Percentiles rank a stretch among this genome's conserved stretches.
These are phyloP conservation scores for Procambarus clarkii DNA, from an alignment of 1,140 invertebrate genomes.

Conservation along the genomic window DNA sequence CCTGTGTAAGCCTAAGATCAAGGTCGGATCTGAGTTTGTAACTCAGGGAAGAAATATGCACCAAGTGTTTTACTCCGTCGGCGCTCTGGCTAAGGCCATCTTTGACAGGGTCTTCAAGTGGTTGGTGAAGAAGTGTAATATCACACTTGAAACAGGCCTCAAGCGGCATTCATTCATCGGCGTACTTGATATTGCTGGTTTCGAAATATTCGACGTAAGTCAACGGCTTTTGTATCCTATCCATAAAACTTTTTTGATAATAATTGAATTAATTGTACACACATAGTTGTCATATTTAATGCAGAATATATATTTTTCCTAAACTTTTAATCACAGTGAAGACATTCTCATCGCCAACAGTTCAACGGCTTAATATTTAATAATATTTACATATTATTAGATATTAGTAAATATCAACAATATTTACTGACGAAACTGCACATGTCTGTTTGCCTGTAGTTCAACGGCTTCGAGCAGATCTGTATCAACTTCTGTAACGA, in stretches of 20 bases:
- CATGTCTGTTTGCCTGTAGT: neutral
- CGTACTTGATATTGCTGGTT: constrained; percentile 58
- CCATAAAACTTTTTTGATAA: neutral
- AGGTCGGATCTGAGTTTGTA: constrained; percentile 55
- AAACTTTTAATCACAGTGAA: neutral
- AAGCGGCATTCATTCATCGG: constrained; percentile 78
- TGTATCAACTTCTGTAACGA: constrained; percentile 46
- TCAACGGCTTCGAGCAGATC: constrained; percentile 44
- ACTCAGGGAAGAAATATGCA: constrained; percentile 77
- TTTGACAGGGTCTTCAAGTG: constrained; percentile 76
- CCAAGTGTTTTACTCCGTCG: constrained; percentile 76
- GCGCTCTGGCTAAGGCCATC: constrained; percentile 80
- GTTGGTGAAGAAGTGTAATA: constrained; percentile 79
- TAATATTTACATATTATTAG: constrained; percentile 77
- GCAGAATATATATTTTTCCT: neutral
- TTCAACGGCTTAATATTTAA: constrained; percentile 73
- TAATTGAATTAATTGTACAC: neutral
- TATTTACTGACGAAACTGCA: neutral
- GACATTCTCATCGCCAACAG: neutral
- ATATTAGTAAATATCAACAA: neutral
- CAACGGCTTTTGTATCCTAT: neutral
- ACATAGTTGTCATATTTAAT: neutral
- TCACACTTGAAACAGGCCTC: constrained; percentile 79
- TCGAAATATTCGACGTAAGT: constrained; percentile 74
- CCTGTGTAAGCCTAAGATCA: constrained; percentile 63